A percentile compares a stretch with the other conserved stretches of the same genome.
These are phyloP conservation scores for Fopius arisanus DNA, from an alignment of 1,140 invertebrate species.

Conservation along the genomic window DNA sequence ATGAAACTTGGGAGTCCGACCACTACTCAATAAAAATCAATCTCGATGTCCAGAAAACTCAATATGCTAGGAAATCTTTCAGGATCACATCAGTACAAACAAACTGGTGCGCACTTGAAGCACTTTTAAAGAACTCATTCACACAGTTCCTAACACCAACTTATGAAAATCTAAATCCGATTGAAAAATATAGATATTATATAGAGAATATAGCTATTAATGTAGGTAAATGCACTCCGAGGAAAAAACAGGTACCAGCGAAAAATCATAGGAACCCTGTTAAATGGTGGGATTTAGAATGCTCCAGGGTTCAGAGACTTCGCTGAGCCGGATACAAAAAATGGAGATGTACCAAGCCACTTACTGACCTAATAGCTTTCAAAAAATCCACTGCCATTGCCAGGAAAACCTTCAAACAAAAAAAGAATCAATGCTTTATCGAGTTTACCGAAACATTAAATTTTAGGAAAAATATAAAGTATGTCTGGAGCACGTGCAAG, in stretches of 20 bases:
- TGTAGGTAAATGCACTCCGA: too few species aligned
- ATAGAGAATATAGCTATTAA: not conserved
- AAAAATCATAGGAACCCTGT: conserved; percentile 8
- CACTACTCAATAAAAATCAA: conserved; percentile 18
- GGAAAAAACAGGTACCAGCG: too few species aligned
- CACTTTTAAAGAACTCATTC: not conserved
- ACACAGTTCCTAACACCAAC: not conserved
- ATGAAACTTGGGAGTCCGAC: conserved; percentile 26
- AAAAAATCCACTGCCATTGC: conserved; percentile 3
- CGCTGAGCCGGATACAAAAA: conserved; percentile 7
- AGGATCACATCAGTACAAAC: conserved; percentile 15
- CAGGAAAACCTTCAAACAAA: conserved; percentile 8
- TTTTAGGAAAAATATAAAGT: not conserved
- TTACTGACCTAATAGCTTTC: not conserved
- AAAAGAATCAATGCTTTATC: conserved; percentile 6
- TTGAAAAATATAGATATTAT: conserved; percentile 10
- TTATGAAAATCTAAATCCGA: not conserved
- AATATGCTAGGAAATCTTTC: conserved; percentile 8
- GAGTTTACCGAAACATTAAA: conserved; percentile 15
- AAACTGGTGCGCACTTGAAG: not conserved
- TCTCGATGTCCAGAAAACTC: not conserved
- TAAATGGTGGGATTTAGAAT: conserved; percentile 21
- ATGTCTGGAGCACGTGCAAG: conserved; percentile 33
- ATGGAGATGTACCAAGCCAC: conserved; percentile 1
- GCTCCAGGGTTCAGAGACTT: not conserved